These are phyloP conservation scores for Eulithis prunata DNA, from an alignment of 2,888 invertebrate species.

Conservation along the genomic window DNA sequence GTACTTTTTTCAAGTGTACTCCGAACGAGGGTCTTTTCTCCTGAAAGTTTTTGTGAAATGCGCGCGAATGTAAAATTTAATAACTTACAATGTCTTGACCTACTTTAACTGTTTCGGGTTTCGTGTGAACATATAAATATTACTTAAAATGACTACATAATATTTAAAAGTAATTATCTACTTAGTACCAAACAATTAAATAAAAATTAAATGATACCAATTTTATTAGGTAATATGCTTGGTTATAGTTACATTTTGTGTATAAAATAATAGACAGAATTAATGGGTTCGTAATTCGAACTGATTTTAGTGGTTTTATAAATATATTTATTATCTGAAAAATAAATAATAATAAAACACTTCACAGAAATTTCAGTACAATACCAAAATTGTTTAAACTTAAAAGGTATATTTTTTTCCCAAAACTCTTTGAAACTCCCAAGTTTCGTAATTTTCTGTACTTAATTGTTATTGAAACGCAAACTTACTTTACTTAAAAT, in stretches of 20 bases:
- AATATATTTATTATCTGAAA: too few species aligned
- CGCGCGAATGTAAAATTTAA: constrained; percentile 51
- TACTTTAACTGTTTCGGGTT: constrained; percentile 16
- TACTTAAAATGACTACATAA: not conserved
- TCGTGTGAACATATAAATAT: not conserved
- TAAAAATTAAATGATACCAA: too few species aligned
- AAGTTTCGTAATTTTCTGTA: constrained; percentile 9
- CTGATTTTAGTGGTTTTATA: too few species aligned
- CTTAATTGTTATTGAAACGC: constrained; percentile 19
- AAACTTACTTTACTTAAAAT: constrained; percentile 11
- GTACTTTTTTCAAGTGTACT: constrained; percentile 73
- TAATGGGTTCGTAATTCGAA: too few species aligned
- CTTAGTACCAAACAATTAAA: too few species aligned
- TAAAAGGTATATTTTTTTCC: constrained; percentile 12
- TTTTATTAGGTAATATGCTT: too few species aligned
- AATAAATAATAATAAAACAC: not conserved
- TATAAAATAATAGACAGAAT: too few species aligned
- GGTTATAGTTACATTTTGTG: too few species aligned
- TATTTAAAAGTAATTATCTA: too few species aligned
- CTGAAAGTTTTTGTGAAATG: constrained; percentile 58
- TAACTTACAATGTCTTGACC: constrained; percentile 41
- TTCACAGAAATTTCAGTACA: not conserved
- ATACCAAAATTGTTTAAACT: not conserved
- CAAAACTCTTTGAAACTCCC: constrained; percentile 3
- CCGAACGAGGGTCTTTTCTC: constrained; percentile 66